These are phyloP conservation scores for Pollenia amentaria DNA, from an alignment of 2,888 invertebrate species.

Conservation along the genomic window DNA sequence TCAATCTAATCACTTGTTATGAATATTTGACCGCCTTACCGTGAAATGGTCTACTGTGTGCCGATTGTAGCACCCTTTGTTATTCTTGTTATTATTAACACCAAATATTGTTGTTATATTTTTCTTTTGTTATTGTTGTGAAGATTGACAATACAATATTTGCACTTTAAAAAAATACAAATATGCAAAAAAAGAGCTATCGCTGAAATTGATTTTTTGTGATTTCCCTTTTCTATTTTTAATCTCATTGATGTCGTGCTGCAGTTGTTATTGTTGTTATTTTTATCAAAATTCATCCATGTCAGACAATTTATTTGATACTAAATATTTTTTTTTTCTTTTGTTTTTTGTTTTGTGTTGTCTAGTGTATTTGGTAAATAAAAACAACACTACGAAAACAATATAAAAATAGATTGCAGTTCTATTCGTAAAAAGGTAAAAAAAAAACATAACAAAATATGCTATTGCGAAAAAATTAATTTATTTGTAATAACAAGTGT, in stretches of 20 bases:
- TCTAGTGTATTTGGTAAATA: neutral
- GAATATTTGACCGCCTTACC: too few species aligned
- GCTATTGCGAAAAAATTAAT: too few species aligned
- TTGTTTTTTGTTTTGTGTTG: too few species aligned
- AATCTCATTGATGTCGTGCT: neutral
- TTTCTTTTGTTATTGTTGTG: neutral
- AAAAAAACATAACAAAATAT: neutral
- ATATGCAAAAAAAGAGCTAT: neutral
- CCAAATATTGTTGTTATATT: slow-evolving; percentile 16
- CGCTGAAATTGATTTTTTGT: slow-evolving; percentile 28
- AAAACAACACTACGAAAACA: neutral
- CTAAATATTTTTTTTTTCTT: neutral
- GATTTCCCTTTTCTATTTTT: slow-evolving; percentile 18
- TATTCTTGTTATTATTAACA: slow-evolving; percentile 4
- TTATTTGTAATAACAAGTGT: too few species aligned
- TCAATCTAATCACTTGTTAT: too few species aligned
- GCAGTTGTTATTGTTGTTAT: slow-evolving; percentile 20
- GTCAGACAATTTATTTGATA: slow-evolving; percentile 11
- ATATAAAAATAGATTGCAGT: neutral
- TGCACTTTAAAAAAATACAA: slow-evolving; percentile 6
- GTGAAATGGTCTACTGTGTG: too few species aligned
- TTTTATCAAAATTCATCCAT: slow-evolving; percentile 13
- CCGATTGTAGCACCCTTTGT: neutral
- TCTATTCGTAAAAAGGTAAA: neutral
- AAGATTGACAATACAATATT: slow-evolving; percentile 1